These are phyloP conservation scores for Tetanocera ferruginea DNA, from an alignment of 2,888 invertebrate species.

Conservation along the genomic window DNA sequence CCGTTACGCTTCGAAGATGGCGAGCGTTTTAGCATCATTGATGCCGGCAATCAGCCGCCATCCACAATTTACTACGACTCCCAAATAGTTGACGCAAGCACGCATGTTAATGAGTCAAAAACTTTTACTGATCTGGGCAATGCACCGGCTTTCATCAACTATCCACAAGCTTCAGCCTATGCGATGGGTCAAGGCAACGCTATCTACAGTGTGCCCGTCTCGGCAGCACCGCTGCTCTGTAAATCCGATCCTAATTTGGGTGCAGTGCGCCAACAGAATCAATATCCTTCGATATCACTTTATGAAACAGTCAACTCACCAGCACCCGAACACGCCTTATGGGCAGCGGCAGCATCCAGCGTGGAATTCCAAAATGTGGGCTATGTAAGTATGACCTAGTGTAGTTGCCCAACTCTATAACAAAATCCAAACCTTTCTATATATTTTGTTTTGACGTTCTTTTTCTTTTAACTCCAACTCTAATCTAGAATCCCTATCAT, in stretches of 20 bases:
- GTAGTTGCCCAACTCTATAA: neutral
- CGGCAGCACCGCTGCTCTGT: conserved; percentile 61
- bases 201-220: conserved; percentile 60
- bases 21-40: conserved; percentile 50
- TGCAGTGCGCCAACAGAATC: conserved; percentile 60
- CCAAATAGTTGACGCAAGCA: conserved; percentile 59
- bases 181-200: conserved; percentile 57
- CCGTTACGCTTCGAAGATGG: conserved; percentile 53
- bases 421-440: neutral
- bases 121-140: conserved; percentile 68
- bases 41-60: conserved; percentile 52
- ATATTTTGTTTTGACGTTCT: neutral
- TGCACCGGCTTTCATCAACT: conserved; percentile 58
- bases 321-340: conserved; percentile 57
- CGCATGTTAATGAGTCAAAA: conserved; percentile 60
- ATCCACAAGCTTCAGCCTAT: conserved; percentile 59
- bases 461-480: conserved; percentile 35
- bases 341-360: conserved; percentile 53
- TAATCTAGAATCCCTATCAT: conserved; percentile 61
- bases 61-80: conserved; percentile 59
- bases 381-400: conserved; percentile 57
- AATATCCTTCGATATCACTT: conserved; percentile 59
- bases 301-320: conserved; percentile 59
- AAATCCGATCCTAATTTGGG: conserved; percentile 67
- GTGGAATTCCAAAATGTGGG: conserved; percentile 62